Percentiles rank a stretch among this genome's conserved stretches.
phyloP scores from a whole-genome alignment of 2,797 vertebrate species.

The Rhynchotus rufescens region DNA sequence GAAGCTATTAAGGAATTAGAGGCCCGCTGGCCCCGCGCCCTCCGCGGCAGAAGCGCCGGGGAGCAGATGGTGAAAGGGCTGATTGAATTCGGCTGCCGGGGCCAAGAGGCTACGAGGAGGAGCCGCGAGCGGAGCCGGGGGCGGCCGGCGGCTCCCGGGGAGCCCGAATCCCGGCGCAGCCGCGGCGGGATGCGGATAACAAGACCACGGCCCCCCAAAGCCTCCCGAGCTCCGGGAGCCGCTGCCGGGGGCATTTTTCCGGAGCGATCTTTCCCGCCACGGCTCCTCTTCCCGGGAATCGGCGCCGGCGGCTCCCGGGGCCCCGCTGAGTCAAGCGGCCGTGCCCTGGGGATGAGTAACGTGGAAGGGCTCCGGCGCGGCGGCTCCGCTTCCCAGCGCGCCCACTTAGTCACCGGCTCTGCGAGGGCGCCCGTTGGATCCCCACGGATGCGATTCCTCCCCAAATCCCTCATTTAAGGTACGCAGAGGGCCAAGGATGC shows the following conservation, averaged over 20 bases:
- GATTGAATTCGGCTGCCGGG: constrained; percentile 64
- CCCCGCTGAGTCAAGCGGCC: constrained; percentile 75
- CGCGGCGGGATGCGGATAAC: too few relatives aligned
- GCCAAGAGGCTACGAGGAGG: constrained; percentile 38
- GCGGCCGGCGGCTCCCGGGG: too few relatives aligned
- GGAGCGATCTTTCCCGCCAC: constrained; percentile 75
- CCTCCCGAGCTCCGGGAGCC: too few relatives aligned
- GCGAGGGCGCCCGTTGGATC: constrained; percentile 8
- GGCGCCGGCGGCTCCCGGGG: constrained; percentile 59
- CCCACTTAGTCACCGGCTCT: constrained; percentile 72
- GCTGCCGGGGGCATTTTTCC: constrained; percentile 25
- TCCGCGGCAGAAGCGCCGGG: constrained; percentile 54
- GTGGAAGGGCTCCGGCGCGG: constrained; percentile 49
- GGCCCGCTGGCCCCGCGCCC: constrained; percentile 67
- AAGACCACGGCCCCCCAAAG: too few relatives aligned
- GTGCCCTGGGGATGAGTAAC: constrained; percentile 77
- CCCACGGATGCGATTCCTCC: background rate
- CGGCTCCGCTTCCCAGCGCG: constrained; percentile 16
- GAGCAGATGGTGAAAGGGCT: constrained; percentile 67
- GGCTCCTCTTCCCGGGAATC: constrained; percentile 72
- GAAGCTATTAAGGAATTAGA: constrained; percentile 79
- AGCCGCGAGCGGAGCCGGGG: background rate
- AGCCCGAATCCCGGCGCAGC: too few relatives aligned
- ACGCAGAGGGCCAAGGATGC: too few relatives aligned
- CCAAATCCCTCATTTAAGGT: too few relatives aligned